Evolutionary conservation across 2,113 vertebrate genomes (phyloP), one percentile per base, ranked within the genome.

Genomic region (Empidonax alnorum): DNA sequence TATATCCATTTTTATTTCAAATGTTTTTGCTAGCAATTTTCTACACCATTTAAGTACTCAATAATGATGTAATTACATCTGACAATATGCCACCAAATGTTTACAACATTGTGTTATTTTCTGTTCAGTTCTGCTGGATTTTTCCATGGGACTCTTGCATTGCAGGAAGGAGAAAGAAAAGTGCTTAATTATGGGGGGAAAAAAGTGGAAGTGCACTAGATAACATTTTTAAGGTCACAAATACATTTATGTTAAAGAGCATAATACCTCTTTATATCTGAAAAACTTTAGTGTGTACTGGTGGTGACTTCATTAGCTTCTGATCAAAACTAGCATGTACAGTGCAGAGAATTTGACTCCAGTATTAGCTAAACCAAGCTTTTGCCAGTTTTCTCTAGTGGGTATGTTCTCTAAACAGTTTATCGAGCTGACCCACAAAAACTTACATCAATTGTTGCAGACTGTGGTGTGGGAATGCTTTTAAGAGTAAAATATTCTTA

Each of bases 131-230:
- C 42, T 50, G 14, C n/a, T 35, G 31, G 69, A 12, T 39, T 52
- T 80, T 84, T 78, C 44, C 7, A 15, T 30, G 47, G n/a, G 11
- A 71, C 4, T 2, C 21, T 16, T 24, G 33, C 8, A n/a, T 11
- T 72, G 16, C 16, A 31, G 17, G 33, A 14, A 63, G 14, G 1
- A 17, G 24, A 14, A 52, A n/a, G 49, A 41, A 46, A 5, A 5
- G 1, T 1, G 14, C n/a, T 75, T 55, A 44, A 42, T 90, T 44
- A 5, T 9, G 7, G 17, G 4, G 3, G 4, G 1, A 1, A 18
- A 8, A 21, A 37, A 28, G 3, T 3, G 4, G 12, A 85, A 50
- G 23, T 12, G 6, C 4, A 75, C 20, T 44, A 22, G 14, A 44
- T 23, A 50, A 42, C 6, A 30, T 16, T 73, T 87, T 85, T 3